A percentile compares a stretch with the other conserved stretches of the same genome.
phyloP scores from a whole-genome alignment of 2,113 vertebrate genomes.

The Forbesichthys agassizii region DNA sequence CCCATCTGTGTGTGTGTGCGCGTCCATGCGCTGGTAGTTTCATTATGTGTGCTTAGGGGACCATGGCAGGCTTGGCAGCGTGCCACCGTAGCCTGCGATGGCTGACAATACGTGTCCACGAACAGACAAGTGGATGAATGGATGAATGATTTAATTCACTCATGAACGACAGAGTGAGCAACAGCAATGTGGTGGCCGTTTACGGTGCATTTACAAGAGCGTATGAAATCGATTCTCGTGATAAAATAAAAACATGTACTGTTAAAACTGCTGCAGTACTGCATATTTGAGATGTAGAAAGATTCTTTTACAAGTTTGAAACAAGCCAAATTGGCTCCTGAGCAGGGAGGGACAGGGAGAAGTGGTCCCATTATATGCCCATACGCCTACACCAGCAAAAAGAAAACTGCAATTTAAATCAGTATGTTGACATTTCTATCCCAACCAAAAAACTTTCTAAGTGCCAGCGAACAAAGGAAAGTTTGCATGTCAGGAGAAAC shows the following conservation, averaged over 20 bases:
- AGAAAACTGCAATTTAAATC: constrained; percentile 64
- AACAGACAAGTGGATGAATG: constrained; percentile 34
- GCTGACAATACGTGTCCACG: constrained; percentile 35
- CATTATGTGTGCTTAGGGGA: constrained; percentile 20
- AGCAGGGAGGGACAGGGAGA: neutral
- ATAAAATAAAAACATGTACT: neutral
- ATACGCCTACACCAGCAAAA: constrained; percentile 66
- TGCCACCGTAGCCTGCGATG: constrained; percentile 44
- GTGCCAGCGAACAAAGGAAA: constrained; percentile 71
- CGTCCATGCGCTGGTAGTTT: constrained; percentile 16
- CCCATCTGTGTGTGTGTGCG: constrained; percentile 47
- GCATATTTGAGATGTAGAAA: neutral
- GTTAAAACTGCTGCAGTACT: neutral
- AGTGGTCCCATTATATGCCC: constrained; percentile 59
- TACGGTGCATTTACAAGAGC: neutral
- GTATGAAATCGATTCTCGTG: neutral
- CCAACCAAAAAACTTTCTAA: constrained; percentile 64
- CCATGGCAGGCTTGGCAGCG: constrained; percentile 49
- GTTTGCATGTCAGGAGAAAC: constrained; percentile 72
- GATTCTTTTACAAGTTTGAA: constrained; percentile 10
- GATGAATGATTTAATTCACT: constrained; percentile 38
- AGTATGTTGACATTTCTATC: constrained; percentile 58
- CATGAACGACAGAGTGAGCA: constrained; percentile 16
- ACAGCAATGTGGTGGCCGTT: constrained; percentile 12
- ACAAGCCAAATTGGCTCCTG: constrained; percentile 3